Conservation (phyloP, 1,140 invertebrate genomes). For the Neomicropteryx cornuta region DNA sequence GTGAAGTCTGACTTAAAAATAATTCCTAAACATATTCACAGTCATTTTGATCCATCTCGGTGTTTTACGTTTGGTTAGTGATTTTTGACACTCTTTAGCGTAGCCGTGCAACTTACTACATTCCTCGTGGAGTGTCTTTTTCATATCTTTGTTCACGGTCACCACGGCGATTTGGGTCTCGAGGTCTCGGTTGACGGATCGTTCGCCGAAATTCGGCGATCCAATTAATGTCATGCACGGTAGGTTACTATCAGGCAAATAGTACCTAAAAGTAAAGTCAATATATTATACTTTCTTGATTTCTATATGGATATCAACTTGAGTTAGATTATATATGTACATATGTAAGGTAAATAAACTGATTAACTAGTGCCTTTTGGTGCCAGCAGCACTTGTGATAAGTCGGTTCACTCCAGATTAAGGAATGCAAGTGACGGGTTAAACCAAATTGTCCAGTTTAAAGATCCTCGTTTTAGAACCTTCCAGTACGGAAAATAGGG, state of each 20-base stretch:
- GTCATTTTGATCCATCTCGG: slow-evolving; percentile 51
- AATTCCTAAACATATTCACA: slow-evolving; percentile 48
- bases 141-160: slow-evolving; percentile 66
- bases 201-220: slow-evolving; percentile 91
- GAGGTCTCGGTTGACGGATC: slow-evolving; percentile 83
- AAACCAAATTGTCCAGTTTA: too few relatives aligned
- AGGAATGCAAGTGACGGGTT: too few relatives aligned
- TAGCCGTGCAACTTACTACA: slow-evolving; percentile 50
- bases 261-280: slow-evolving; percentile 39
- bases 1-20: slow-evolving; percentile 35
- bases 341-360: too few relatives aligned
- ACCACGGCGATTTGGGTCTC: slow-evolving; percentile 87
- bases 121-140: slow-evolving; percentile 54
- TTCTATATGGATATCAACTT: too few relatives aligned
- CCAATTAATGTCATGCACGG: slow-evolving; percentile 83
- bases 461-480: too few relatives aligned
- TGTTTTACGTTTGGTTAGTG: slow-evolving; percentile 34
- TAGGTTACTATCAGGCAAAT: slow-evolving; percentile 49
- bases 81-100: slow-evolving; percentile 41
- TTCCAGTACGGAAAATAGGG: too few relatives aligned
- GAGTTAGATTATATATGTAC: too few relatives aligned
- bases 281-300: too few relatives aligned
- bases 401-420: too few relatives aligned
- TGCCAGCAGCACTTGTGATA: too few relatives aligned
- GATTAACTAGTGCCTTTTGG: too few relatives aligned